Evolutionary conservation across 30 jellyfish, hydroid and myxozoan genomes (phyloP), one percentile per base, ranked within the genome.

Genomic region (Catostylus mosaicus): DNA sequence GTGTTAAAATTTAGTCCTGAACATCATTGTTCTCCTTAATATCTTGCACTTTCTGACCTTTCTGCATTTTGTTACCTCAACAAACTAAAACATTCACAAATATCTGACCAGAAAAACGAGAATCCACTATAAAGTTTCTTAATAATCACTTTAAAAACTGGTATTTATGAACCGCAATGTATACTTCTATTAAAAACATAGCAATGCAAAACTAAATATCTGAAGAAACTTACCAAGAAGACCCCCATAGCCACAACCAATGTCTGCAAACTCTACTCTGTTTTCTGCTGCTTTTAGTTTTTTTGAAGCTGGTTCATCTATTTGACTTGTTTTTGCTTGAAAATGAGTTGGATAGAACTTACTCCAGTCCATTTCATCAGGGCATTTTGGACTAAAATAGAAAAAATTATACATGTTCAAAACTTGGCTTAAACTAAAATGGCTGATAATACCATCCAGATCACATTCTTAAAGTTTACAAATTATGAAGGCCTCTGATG

Each of bases 161-260:
- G n/a, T n/a, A 10, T 51, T 19, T 63, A 38, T 19, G 37, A 9
- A 1, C 20, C 0, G 0, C 20, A 24, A 19, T 3, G 27, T 51
- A 3, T 19, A 10, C 8, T 4, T 51, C 65, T 5, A 51, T 19
- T 14, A 23, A 48, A 14, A 14, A 14, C n/a, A 5, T 51, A 51
- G 24, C 65, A 19, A 29, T 29, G 24, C 20, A 51, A 51, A 1
- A 50, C 20, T 1, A 2, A 19, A 51, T 8, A n/a, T n/a, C n/a
- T n/a, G n/a, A n/a, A 11, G 26, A 71, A n/a, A 16, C 83, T 51
- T 75, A 87, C 96, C 91, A 1, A 87, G 84, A 1, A 93, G 83
- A 16, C 98, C 98, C 45, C 98, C 98, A 83, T 93, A 93, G 1
- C 98, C 98, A 77, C 98, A 93, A 1, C 98, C 98, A 35, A 93